phyloP scores from a whole-genome alignment of 2,797 vertebrate species.

The Gallinago stenura region DNA sequence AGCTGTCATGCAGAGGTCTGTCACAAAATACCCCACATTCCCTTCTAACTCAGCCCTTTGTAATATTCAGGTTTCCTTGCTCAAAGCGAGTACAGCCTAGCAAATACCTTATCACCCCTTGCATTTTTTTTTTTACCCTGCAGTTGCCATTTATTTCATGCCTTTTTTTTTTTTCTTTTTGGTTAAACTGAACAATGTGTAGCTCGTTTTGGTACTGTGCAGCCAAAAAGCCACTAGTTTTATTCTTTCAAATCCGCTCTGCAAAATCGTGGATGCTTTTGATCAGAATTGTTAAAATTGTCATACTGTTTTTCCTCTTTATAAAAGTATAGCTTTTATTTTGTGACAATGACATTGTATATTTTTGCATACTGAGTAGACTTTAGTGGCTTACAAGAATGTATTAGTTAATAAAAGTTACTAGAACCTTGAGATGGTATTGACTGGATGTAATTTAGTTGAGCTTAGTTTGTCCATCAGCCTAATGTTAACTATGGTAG shows the following conservation, averaged over 20 bases:
- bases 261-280: not conserved
- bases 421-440: not conserved
- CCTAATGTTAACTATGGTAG: not conserved
- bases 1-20: slow-evolving; percentile 80
- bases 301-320: not conserved
- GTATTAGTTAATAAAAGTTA: not conserved
- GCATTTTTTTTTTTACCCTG: not conserved
- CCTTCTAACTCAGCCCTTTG: slow-evolving; percentile 68
- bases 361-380: not conserved
- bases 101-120: slow-evolving; percentile 42
- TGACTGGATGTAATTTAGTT: not conserved
- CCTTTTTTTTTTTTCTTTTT: not conserved
- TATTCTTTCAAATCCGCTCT: not conserved
- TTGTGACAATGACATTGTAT: not conserved
- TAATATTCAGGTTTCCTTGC: slow-evolving; percentile 66
- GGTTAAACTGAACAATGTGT: not conserved
- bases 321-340: not conserved
- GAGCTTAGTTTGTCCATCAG: not conserved
- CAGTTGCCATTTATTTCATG: slow-evolving; percentile 55
- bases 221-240: not conserved
- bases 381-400: not conserved
- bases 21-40: slow-evolving; percentile 80
- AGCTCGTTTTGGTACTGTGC: not conserved
- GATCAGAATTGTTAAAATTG: not conserved
- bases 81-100: slow-evolving; percentile 56